Base-by-base conservation (phyloP, 1,140 invertebrate genomes). In the Adelges cooleyi region DNA sequence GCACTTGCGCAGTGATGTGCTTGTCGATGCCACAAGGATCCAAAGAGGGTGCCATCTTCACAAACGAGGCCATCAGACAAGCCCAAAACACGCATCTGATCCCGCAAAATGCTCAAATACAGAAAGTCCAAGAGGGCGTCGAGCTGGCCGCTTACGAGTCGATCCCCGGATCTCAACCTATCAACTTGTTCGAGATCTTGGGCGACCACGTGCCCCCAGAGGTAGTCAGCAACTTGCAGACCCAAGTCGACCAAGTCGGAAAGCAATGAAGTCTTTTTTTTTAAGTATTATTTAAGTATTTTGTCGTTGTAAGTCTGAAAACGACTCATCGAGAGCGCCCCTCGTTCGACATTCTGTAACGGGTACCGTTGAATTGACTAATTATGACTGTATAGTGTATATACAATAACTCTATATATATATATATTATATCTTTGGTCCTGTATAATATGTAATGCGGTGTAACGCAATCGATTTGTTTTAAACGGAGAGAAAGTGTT, bases 171-270 rank as follows among this genome's bases (percentile, higher is more conserved):
- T 83, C 87, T 74, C 86, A 90, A 74, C 82, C 82, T 70, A 86
- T 90, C 73, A 86, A 89, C 74, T 78, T 90, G 0, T 86, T 84
- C 72, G 83, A 87, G 71, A 88, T 90, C 68, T 77, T 90, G 18
- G 86, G 86, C 6, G 86, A 87, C 68, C 85, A 89, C 72, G 83
- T 90, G 22, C 88, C 88, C 20, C 81, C 84, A 17, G 88, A 90
- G 75, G 88, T 90, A n/a, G 87, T 90, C 71, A 87, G 85, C 77
- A 90, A 90, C 75, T 79, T 90, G 13, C 87, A 90, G 71, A 74
- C 80, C 29, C 87, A 89, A 75, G 85, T 90, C 65, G 87, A 90
- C 73, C 81, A 86, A 75, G 84, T 90, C 68, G 87, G 87, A n/a
- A 73, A 70, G 68, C 66, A 66, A n/a, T 59, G 25, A 59, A 48